Conservation (phyloP, 1,140 invertebrate species). For the Danaus melanippus region DNA sequence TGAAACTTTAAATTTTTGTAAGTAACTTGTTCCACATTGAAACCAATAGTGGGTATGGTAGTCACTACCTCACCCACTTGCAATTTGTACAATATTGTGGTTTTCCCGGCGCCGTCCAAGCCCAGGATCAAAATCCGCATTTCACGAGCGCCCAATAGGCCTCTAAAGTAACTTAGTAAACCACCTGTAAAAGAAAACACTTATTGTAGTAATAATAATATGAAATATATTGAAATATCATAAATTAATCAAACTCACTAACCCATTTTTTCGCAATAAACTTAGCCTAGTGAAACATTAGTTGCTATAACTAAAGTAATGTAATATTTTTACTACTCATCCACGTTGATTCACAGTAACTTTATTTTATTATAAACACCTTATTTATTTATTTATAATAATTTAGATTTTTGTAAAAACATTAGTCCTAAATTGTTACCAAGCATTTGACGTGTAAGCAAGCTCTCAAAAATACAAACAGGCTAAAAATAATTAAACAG, state of each 20-base stretch:
- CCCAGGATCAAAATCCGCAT: constrained; percentile 98
- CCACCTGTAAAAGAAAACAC: constrained; percentile 79
- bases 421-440: constrained; percentile 40
- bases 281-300: constrained; percentile 55
- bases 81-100: constrained; percentile 97
- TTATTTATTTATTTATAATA: constrained; percentile 16
- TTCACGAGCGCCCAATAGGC: constrained; percentile 93
- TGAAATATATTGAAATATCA: too few relatives aligned
- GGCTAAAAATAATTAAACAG: constrained; percentile 8
- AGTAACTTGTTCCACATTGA: constrained; percentile 97
- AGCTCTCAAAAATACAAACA: constrained; percentile 34
- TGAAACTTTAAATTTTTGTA: constrained; percentile 97
- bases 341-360: constrained; percentile 6
- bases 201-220: constrained; percentile 1
- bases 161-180: constrained; percentile 95
- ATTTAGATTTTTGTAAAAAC: constrained; percentile 32
- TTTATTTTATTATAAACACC: constrained; percentile 19
- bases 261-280: constrained; percentile 58
- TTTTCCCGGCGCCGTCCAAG: constrained; percentile 98
- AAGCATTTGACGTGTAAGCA: constrained; percentile 65
- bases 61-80: constrained; percentile 99
- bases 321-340: constrained; percentile 31
- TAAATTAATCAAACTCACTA: constrained; percentile 18
- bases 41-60: constrained; percentile 97
- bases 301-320: constrained; percentile 45